These are phyloP conservation scores for Drosophila limbata DNA, from an alignment of 2,888 invertebrate species.

Conservation along the genomic window DNA sequence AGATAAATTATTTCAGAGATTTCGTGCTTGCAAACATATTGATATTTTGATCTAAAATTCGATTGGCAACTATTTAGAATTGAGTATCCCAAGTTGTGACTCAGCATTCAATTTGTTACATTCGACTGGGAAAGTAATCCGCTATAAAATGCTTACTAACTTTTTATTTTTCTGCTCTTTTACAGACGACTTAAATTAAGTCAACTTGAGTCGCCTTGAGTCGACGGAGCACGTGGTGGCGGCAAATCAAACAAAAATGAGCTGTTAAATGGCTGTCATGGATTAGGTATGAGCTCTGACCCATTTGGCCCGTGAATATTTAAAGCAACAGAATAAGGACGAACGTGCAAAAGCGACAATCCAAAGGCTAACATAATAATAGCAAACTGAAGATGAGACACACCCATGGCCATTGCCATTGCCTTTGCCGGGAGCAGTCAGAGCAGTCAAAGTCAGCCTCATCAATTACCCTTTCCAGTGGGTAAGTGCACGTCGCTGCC, in stretches of 20 bases:
- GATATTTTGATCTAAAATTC: constrained; percentile 5
- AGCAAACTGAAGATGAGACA: constrained; percentile 30
- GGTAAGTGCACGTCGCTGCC: constrained; percentile 39
- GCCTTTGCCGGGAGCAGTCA: constrained; percentile 15
- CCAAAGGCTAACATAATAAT: constrained; percentile 39
- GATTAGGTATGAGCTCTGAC: constrained; percentile 40
- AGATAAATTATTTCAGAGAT: not conserved
- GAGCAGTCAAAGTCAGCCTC: constrained; percentile 39
- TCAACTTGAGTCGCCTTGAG: constrained; percentile 19
- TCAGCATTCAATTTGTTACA: constrained; percentile 38
- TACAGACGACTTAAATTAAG: constrained; percentile 45
- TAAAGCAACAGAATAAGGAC: constrained; percentile 30
- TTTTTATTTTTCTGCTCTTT: constrained; percentile 17
- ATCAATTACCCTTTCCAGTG: constrained; percentile 62
- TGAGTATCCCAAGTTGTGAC: not conserved
- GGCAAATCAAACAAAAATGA: constrained; percentile 68
- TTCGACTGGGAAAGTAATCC: constrained; percentile 39
- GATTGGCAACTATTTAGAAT: not conserved
- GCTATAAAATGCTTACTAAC: constrained; percentile 49
- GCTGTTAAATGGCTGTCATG: constrained; percentile 65
- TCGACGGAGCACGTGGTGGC: constrained; percentile 19
- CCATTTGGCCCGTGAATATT: constrained; percentile 45
- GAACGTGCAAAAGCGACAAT: constrained; percentile 63
- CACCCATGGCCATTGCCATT: constrained; percentile 10
- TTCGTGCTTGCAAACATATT: not conserved